Percentiles rank a stretch among this genome's conserved stretches.
Evolutionary conservation across 2,888 invertebrate genomes (phyloP).

Genomic region (Drosophila longiperda): DNA sequence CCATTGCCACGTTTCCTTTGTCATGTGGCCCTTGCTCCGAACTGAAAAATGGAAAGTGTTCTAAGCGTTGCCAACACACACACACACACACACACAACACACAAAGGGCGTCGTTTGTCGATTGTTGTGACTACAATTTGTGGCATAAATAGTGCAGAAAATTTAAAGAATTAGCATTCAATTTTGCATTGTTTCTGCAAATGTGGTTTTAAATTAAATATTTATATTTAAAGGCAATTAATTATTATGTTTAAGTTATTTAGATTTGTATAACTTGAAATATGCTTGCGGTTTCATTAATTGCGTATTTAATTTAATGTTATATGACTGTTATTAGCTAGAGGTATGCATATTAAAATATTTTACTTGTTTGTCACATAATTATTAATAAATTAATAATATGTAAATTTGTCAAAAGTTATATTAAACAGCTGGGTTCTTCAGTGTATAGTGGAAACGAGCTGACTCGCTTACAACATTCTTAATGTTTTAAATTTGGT

Average conservation of each 20-base stretch:
- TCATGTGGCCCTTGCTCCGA: conserved; percentile 13
- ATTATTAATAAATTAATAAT: not conserved
- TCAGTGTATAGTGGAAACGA: not conserved
- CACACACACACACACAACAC: not conserved
- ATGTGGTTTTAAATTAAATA: not conserved
- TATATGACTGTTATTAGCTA: not conserved
- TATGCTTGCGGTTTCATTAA: not conserved
- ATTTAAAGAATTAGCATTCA: not conserved
- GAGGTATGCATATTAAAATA: not conserved
- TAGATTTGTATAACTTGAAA: not conserved
- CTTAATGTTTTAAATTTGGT: not conserved
- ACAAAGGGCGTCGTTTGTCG: not conserved
- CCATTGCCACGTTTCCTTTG: conserved; percentile 47
- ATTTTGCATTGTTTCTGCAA: not conserved
- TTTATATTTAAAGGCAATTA: not conserved
- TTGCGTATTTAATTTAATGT: not conserved
- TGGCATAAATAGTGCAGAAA: not conserved
- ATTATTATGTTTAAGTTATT: not conserved
- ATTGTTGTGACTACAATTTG: not conserved
- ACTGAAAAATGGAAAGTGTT: conserved; percentile 57
- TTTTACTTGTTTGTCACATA: not conserved
- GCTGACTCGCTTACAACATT: not conserved
- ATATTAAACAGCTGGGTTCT: not conserved
- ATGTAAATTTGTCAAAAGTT: not conserved
- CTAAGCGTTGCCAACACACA: conserved; percentile 1